phyloP scores from a whole-genome alignment of 2,113 vertebrate species.

The Ceyx melanurus region DNA sequence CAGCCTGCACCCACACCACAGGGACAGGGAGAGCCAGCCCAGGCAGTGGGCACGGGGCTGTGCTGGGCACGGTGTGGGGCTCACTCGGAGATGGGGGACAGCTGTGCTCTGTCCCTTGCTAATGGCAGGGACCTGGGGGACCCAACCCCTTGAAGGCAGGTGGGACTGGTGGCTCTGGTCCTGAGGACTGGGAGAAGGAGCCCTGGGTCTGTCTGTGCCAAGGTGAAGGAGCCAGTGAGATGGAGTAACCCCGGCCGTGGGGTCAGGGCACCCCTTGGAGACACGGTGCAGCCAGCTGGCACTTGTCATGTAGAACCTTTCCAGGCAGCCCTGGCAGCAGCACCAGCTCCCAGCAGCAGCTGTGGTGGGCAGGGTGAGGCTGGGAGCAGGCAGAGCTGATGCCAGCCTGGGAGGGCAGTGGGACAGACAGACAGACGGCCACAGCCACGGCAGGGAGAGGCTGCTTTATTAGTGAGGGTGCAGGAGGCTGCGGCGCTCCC shows the following conservation, averaged over 20 bases:
- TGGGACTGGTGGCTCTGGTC: background rate
- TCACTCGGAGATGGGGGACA: background rate
- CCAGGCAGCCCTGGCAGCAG: accelerated
- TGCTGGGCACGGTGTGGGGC: background rate
- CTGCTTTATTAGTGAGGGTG: slow-evolving; percentile 58
- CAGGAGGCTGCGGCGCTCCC: background rate
- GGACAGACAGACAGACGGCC: background rate
- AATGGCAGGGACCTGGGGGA: accelerated
- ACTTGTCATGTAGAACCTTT: background rate
- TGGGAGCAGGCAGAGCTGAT: too few species aligned
- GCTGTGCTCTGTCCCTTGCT: background rate
- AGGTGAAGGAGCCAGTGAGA: background rate
- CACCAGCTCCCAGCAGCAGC: accelerated
- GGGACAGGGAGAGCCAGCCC: background rate
- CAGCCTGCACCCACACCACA: accelerated
- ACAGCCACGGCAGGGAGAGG: background rate
- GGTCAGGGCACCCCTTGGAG: background rate
- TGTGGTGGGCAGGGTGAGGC: background rate
- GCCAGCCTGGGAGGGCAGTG: too few species aligned
- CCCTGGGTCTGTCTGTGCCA: background rate
- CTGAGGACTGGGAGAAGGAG: background rate
- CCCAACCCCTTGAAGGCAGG: background rate
- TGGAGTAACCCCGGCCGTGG: too few species aligned
- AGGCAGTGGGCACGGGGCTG: background rate
- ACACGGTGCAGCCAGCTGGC: accelerated